Conservation (phyloP, 2,113 vertebrate species). For the Empidonax traillii region DNA sequence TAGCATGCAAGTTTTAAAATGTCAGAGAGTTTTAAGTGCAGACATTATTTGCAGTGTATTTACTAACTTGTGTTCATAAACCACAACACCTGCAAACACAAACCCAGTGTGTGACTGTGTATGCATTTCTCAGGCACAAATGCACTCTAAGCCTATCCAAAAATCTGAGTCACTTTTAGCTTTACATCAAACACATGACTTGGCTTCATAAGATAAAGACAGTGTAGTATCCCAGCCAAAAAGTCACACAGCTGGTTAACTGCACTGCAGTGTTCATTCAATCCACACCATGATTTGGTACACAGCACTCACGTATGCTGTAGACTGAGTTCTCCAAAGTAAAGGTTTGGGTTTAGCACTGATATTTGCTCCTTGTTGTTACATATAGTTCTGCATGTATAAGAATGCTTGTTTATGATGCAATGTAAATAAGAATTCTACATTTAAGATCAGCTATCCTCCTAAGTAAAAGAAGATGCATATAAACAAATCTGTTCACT, state of each 20-base stretch:
- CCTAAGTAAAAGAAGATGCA: constrained; percentile 21
- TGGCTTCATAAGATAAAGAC: not conserved
- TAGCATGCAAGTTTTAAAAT: not conserved
- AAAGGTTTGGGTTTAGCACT: not conserved
- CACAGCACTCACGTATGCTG: accelerated
- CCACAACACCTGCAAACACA: not conserved
- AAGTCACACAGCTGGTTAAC: not conserved
- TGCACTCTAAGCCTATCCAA: accelerated
- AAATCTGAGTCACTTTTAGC: not conserved
- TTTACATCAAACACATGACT: not conserved
- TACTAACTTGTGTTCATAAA: not conserved
- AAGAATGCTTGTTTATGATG: not conserved
- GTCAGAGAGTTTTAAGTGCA: not conserved
- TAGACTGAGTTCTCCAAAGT: not conserved
- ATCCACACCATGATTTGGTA: accelerated
- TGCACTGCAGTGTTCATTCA: accelerated
- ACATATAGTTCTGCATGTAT: not conserved
- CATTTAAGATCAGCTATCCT: constrained; percentile 52
- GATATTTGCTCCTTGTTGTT: not conserved
- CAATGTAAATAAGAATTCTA: constrained; percentile 4
- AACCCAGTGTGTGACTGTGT: accelerated
- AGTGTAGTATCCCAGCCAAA: not conserved
- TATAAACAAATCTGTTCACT: constrained; percentile 76
- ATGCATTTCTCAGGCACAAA: not conserved
- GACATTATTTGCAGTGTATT: not conserved